Base-by-base conservation (phyloP, 2,113 vertebrate species). In the Coreoperca whiteheadi region DNA sequence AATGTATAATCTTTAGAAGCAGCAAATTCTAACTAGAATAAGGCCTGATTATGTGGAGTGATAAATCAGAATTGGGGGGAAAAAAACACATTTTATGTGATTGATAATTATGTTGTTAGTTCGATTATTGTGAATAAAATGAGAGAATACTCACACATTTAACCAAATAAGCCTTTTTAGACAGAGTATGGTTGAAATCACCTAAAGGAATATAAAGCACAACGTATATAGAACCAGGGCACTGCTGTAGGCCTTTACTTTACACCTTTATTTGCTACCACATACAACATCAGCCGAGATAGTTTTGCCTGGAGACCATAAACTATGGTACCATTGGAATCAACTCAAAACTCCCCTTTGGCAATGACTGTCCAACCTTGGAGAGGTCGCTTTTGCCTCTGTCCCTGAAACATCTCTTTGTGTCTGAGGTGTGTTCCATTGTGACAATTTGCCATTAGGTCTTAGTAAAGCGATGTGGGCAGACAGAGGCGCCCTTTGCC, bases 371-470 rank as follows among this genome's bases (percentile, higher is more conserved):
- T 86, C 73, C 68, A 71, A 71, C 77, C 88, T 81, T 75, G 74
- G 60, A 59, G 64, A 79, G 74, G 81, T 87, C n/a, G 50, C 70
- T 83, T 79, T 79, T 81, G 50, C 79, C 54, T 69, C 77, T 57
- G 74, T 91, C 86, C 77, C 89, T 72, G 51, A 84, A 84, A 80
- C 69, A 73, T 91, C 85, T 91, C 74, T 88, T 81, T 85, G 77
- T 79, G 80, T 89, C 92, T 67, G 73, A 85, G 84, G 77, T 88
- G 82, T 81, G 77, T 84, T 90, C 80, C 77, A 73, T 50, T 34
- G 87, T 87, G 83, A 92, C 88, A 93, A 86, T 91, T 91, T 93
- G 88, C 88, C 82, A 85, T 92, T 85, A 89, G 79, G 74, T 90
- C 82, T 74, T 74, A 86, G 79, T 87, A 86, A 83, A 83, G 87